Conservation (phyloP, 2,888 invertebrate species). For the Gari tellinella region DNA sequence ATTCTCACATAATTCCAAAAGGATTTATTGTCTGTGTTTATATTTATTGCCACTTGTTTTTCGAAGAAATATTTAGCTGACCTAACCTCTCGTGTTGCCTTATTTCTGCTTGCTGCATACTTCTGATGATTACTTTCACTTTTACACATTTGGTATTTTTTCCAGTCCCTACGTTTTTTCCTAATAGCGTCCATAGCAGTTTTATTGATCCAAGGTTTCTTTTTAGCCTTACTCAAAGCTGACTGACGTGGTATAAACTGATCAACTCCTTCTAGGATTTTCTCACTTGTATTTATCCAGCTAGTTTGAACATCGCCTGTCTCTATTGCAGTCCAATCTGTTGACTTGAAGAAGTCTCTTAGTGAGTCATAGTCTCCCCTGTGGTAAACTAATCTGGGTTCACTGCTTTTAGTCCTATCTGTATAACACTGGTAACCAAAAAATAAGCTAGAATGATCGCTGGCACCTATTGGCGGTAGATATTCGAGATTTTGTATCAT, state of each 20-base stretch:
- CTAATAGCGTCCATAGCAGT: neutral
- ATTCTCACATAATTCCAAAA: slow-evolving; percentile 6
- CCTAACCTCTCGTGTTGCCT: neutral
- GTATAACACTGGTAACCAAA: neutral
- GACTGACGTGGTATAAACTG: neutral
- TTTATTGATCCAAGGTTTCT: neutral
- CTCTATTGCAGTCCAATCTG: neutral
- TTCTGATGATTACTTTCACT: neutral
- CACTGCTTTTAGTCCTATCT: neutral
- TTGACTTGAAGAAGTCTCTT: neutral
- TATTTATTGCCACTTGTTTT: neutral
- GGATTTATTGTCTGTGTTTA: neutral
- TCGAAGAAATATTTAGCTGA: neutral
- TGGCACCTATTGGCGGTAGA: slow-evolving; percentile 8
- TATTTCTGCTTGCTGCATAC: neutral
- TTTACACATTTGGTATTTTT: neutral
- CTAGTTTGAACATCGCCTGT: neutral
- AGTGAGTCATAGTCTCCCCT: neutral
- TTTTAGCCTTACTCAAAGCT: neutral
- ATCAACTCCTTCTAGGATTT: neutral
- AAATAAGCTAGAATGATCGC: slow-evolving; percentile 5
- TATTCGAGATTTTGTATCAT: slow-evolving; percentile 1
- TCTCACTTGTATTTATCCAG: neutral
- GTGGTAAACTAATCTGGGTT: neutral
- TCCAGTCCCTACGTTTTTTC: slow-evolving; percentile 2